Conservation (phyloP, 2,888 invertebrate genomes). For the Seira musarum region DNA sequence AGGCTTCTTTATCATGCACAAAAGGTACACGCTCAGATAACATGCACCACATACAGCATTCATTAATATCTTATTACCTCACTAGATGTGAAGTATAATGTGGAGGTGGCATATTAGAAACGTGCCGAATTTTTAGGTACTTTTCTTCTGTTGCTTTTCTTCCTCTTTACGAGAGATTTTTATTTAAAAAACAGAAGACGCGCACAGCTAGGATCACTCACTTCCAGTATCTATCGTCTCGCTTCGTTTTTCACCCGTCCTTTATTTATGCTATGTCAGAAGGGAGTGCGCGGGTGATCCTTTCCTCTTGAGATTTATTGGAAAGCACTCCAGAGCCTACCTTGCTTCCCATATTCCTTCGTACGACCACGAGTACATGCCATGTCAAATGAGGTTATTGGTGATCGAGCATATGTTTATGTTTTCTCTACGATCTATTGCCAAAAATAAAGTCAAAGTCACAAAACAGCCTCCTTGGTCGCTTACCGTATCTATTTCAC, state of each 20-base stretch:
- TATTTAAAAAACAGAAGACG: neutral
- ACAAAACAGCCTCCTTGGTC: neutral
- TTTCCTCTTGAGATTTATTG: conserved; percentile 63
- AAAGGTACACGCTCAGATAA: neutral
- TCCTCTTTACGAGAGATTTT: neutral
- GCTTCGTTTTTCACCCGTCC: conserved; percentile 51
- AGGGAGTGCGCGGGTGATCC: conserved; percentile 58
- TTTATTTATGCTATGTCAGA: conserved; percentile 65
- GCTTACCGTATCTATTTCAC: neutral
- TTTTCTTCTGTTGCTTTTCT: conserved; percentile 34
- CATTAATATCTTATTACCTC: conserved; percentile 2
- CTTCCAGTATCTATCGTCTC: conserved; percentile 18
- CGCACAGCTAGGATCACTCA: no score
- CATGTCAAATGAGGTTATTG: neutral
- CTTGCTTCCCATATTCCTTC: neutral
- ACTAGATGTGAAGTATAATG: neutral
- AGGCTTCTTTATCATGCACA: conserved; percentile 3
- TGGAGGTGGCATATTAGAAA: conserved; percentile 23
- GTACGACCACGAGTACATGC: neutral
- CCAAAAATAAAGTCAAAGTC: neutral
- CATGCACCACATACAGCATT: neutral
- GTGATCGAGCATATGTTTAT: neutral
- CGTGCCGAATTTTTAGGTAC: conserved; percentile 43
- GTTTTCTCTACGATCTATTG: neutral
- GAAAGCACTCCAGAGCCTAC: conserved; percentile 22